Conservation (phyloP, 2,113 vertebrate genomes). For the Anser cygnoides region DNA sequence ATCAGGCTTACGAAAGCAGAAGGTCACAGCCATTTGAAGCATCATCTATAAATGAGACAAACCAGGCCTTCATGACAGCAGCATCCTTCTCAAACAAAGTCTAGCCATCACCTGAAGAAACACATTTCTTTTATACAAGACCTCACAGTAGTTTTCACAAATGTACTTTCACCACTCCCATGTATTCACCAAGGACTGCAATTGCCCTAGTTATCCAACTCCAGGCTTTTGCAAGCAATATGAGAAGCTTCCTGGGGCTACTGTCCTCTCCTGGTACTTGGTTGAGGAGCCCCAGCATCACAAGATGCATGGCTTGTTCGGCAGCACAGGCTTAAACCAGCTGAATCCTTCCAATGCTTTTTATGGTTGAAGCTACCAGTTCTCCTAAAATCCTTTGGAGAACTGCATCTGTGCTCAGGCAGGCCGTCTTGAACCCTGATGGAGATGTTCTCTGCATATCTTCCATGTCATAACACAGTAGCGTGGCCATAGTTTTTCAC, state of each 20-base stretch:
- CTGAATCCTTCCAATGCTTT: background rate
- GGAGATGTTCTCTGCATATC: background rate
- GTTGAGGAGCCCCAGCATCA: background rate
- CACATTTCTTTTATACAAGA: background rate
- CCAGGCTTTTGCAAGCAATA: background rate
- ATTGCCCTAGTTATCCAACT: background rate
- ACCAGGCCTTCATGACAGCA: background rate
- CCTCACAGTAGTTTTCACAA: background rate
- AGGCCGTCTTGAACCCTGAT: background rate
- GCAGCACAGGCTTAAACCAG: background rate
- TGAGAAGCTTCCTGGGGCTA: background rate
- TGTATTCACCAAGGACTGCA: fast-evolving
- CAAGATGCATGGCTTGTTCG: background rate
- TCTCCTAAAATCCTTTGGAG: background rate
- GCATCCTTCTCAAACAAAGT: fast-evolving
- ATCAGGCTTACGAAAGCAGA: fast-evolving
- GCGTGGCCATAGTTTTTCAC: fast-evolving
- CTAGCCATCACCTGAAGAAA: background rate
- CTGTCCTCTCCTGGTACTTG: background rate
- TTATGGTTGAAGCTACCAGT: background rate
- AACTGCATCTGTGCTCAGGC: background rate
- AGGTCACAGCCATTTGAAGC: fast-evolving
- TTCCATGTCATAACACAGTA: fast-evolving
- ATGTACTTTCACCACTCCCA: background rate
- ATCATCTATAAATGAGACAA: background rate